Evolutionary conservation across 2,113 vertebrate species (phyloP).

Genomic region (Danionella cerebrum): DNA sequence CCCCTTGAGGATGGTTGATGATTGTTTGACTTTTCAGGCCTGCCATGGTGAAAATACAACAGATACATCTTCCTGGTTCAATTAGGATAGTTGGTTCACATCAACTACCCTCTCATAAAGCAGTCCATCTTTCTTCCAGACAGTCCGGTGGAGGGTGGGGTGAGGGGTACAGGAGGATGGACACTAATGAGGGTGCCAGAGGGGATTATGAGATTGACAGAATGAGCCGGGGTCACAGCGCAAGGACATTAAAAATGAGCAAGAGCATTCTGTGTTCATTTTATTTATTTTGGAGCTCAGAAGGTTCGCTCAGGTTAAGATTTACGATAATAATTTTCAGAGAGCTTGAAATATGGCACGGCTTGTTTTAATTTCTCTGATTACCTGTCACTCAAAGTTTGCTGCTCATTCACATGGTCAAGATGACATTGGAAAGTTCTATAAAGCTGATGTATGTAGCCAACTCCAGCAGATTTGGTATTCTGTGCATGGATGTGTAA

Average conservation of each 20-base stretch:
- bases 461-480: not conserved
- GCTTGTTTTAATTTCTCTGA: slow-evolving; percentile 63
- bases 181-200: slow-evolving; percentile 62
- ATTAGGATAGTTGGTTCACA: slow-evolving; percentile 53
- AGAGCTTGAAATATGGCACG: slow-evolving; percentile 68
- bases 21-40: slow-evolving; percentile 52
- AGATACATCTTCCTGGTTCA: slow-evolving; percentile 64
- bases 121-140: slow-evolving; percentile 60
- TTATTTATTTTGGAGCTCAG: slow-evolving; percentile 46
- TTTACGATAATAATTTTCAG: slow-evolving; percentile 76
- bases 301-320: slow-evolving; percentile 61
- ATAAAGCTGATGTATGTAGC: no score
- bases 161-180: slow-evolving; percentile 24
- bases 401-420: slow-evolving; percentile 60
- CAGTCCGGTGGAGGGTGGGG: slow-evolving; percentile 50
- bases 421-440: slow-evolving; percentile 60
- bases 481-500: not conserved
- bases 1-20: slow-evolving; percentile 39
- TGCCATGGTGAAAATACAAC: slow-evolving; percentile 50
- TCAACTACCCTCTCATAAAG: slow-evolving; percentile 65
- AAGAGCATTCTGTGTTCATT: slow-evolving; percentile 36
- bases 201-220: slow-evolving; percentile 48
- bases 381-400: slow-evolving; percentile 70
- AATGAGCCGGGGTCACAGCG: slow-evolving; percentile 48
- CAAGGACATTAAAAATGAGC: slow-evolving; percentile 56